These are phyloP conservation scores for Halictus quadricinctus DNA, from an alignment of 2,888 invertebrate species.

Conservation along the genomic window DNA sequence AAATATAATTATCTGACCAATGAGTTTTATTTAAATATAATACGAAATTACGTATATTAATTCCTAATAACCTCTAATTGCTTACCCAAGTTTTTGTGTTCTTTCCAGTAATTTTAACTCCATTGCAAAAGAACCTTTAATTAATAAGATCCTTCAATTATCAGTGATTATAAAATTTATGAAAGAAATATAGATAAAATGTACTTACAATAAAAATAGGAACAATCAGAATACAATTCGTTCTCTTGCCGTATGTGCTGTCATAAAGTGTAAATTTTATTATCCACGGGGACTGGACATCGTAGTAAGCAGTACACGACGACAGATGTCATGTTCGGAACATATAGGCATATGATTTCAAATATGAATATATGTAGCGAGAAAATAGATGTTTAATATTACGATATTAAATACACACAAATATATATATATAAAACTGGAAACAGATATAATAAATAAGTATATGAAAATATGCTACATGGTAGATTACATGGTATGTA, in stretches of 20 bases:
- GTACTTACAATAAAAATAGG: constrained; percentile 33
- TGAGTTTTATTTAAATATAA: neutral
- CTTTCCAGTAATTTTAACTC: constrained; percentile 86
- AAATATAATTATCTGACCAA: neutral
- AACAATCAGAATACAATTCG: neutral
- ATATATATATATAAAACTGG: constrained; percentile 2
- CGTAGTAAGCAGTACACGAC: neutral
- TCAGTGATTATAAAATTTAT: constrained; percentile 7
- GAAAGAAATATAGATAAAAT: neutral
- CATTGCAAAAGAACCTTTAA: constrained; percentile 79
- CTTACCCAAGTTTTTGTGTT: constrained; percentile 86
- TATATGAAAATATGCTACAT: neutral
- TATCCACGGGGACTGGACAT: neutral
- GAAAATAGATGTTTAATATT: neutral
- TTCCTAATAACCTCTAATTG: constrained; percentile 64
- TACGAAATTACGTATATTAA: neutral
- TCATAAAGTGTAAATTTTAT: constrained; percentile 7
- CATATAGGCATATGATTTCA: neutral
- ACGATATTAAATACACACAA: neutral
- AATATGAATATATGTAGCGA: neutral
- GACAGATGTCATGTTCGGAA: neutral
- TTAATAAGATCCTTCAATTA: constrained; percentile 3
- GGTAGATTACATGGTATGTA: too few relatives aligned
- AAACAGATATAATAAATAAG: constrained; percentile 5
- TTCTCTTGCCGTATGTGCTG: constrained; percentile 18